These are phyloP conservation scores for Patagioenas fasciata DNA, from an alignment of 2,113 vertebrate genomes.

Conservation along the genomic window DNA sequence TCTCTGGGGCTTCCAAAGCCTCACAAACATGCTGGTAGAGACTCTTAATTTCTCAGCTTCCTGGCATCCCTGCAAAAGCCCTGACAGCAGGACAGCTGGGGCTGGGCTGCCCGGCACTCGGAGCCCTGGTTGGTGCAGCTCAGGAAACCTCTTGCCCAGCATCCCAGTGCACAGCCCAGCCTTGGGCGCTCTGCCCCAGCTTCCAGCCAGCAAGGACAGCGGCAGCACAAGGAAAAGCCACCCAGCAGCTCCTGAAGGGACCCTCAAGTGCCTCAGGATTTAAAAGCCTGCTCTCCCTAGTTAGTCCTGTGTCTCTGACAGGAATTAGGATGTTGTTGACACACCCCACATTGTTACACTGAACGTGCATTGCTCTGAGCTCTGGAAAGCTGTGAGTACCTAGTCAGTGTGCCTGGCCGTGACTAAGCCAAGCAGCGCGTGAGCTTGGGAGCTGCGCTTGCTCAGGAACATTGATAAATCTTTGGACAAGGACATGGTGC, in stretches of 20 bases:
- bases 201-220: not conserved
- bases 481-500: not conserved
- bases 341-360: not conserved
- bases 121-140: not conserved
- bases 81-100: not conserved
- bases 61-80: not conserved
- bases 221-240: not conserved
- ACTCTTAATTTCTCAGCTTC: not conserved
- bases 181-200: fast-evolving
- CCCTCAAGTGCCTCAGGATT: not conserved
- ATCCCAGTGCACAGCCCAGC: fast-evolving
- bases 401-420: not conserved
- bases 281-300: not conserved
- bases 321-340: not conserved
- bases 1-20: not conserved
- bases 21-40: fast-evolving
- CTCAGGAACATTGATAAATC: not conserved
- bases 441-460: not conserved
- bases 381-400: not conserved
- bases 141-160: not conserved
- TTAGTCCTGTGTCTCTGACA: not conserved
- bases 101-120: not conserved
- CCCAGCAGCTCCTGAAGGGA: fast-evolving
- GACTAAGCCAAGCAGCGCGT: not conserved
- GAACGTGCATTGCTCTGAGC: not conserved